These are phyloP conservation scores for Eucidaris tribuloides DNA, from an alignment of 35 echinoderm and acorn worm species.

Conservation along the genomic window DNA sequence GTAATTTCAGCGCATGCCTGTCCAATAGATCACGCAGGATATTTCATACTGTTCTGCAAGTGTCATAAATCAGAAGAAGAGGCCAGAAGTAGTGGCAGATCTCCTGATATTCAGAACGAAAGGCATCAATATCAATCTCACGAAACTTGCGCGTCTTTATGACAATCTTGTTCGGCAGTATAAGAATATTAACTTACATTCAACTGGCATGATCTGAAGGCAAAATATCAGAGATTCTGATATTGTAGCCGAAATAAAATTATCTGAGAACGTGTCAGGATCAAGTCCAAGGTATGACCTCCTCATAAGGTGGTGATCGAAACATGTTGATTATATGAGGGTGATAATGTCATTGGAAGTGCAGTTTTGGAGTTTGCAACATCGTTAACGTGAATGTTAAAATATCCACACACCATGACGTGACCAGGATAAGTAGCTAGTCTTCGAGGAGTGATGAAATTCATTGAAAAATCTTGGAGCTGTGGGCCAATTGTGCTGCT, in stretches of 20 bases:
- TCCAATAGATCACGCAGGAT: constrained; percentile 26
- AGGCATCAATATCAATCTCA: constrained; percentile 50
- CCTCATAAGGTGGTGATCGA: background rate
- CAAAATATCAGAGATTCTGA: constrained; percentile 33
- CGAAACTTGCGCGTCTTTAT: constrained; percentile 40
- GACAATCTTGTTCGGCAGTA: constrained; percentile 16
- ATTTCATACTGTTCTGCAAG: constrained; percentile 27
- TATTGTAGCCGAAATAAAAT: constrained; percentile 33
- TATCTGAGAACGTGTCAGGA: constrained; percentile 19
- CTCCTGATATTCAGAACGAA: constrained; percentile 37
- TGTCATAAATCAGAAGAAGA: constrained; percentile 13
- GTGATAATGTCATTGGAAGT: background rate
- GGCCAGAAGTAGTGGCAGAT: constrained; percentile 29
- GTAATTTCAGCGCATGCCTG: constrained; percentile 30
- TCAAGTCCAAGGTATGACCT: constrained; percentile 35
- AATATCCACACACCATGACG: background rate
- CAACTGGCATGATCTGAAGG: constrained; percentile 51
- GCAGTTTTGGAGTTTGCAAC: background rate
- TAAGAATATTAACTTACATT: constrained; percentile 28
- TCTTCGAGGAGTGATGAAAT: too few relatives aligned
- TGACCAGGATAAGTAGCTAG: background rate
- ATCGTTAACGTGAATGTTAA: background rate
- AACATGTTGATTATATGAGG: constrained; percentile 7
- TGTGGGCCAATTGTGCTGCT: too few relatives aligned
- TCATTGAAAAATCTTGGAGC: too few relatives aligned